phyloP scores from a whole-genome alignment of 2,113 vertebrate genomes.

The Chamaea fasciata region DNA sequence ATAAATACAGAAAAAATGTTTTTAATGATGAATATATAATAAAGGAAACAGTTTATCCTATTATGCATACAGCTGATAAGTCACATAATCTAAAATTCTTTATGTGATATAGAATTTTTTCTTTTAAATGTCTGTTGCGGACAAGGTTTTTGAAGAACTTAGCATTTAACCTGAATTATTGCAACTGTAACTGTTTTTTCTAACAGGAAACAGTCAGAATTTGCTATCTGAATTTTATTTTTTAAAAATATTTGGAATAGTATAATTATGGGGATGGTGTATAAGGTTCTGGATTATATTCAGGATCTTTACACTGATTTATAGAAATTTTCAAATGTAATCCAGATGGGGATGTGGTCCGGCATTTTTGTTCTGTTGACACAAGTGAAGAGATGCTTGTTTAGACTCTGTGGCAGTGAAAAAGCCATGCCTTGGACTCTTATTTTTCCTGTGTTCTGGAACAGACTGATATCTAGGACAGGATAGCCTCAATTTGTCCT shows the following conservation, averaged over 20 bases:
- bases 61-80: neutral
- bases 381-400: rapidly evolving
- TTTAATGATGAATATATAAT: neutral
- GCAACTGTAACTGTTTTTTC: neutral
- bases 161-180: neutral
- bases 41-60: neutral
- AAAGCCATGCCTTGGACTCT: neutral
- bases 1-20: neutral
- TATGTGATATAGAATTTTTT: neutral
- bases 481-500: rapidly evolving
- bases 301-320: neutral
- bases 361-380: neutral
- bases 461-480: neutral
- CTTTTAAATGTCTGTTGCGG: neutral
- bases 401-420: rapidly evolving
- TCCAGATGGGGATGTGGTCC: neutral
- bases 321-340: neutral
- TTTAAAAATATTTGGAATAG: neutral
- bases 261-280: neutral
- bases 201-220: neutral
- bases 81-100: neutral
- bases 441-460: neutral
- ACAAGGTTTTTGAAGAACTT: neutral
- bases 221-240: neutral
- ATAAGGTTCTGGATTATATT: neutral